Evolutionary conservation across 2,113 vertebrate genomes (phyloP), one percentile per base, ranked within the genome.

Genomic region (Lates calcarifer): DNA sequence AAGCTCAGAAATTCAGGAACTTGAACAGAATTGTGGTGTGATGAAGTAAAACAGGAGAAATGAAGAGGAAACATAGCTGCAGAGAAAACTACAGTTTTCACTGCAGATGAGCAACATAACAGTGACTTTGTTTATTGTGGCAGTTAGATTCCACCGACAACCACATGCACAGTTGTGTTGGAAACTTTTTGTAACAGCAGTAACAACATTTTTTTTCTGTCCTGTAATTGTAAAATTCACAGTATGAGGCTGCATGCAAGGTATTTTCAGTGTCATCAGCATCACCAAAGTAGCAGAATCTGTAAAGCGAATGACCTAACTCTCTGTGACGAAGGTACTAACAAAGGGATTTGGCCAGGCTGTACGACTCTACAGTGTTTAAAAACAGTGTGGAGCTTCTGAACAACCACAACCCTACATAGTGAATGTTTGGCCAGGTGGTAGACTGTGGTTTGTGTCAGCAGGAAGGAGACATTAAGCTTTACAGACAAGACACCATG

Each of bases 391-490:
- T 74, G 77, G 75, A 84, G 76, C 67, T 58, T 13, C 61, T 74
- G 29, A 85, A 62, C 70, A 89, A 74, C 57, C 79, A 79, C 47
- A 77, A 57, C 39, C 29, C 65, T 63, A 22, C 39, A n/a, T 53
- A 55, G 66, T 24, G 24, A 80, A 85, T 85, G 82, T 82, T 88
- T 83, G 83, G 69, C 82, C 90, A 92, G 87, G 92, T 91, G 85
- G 76, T 74, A 35, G 82, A 85, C 81, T 84, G 79, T 61, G 77
- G 87, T 80, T 76, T 70, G 35, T 83, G 47, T 51, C 90, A 84
- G 89, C 88, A 29, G 87, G 86, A 65, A 86, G 33, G 82, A 77
- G 72, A 85, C 84, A 89, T 90, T 90, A 85, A 86, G 86, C 81
- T 78, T 84, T 64, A 66, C 45, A 86, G 82, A 87, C 81, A 81